A percentile compares a stretch with the other conserved stretches of the same genome.
Conservation (phyloP, 2,797 vertebrate genomes). For the Glossophaga mutica region DNA sequence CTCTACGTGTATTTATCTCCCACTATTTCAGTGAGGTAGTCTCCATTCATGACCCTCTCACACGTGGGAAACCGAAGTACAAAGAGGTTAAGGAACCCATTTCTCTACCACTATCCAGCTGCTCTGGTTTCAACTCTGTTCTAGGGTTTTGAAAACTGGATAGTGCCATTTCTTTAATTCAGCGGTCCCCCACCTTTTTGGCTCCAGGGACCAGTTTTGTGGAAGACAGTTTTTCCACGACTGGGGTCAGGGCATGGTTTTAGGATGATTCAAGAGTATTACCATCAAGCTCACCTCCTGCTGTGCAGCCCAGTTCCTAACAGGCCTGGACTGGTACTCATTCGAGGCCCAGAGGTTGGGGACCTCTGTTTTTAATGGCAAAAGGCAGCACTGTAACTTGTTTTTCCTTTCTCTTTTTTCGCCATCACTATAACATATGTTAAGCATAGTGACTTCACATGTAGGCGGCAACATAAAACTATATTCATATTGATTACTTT, state of each 20-base stretch:
- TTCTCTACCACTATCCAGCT: background rate
- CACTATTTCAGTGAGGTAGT: background rate
- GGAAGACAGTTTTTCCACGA: too few species aligned
- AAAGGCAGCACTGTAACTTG: background rate
- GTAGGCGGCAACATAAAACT: background rate
- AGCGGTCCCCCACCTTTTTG: too few species aligned
- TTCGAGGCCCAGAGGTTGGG: too few species aligned
- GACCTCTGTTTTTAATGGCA: background rate
- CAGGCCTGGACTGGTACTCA: too few species aligned
- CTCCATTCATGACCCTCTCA: background rate
- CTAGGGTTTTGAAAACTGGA: background rate
- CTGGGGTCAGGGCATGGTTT: too few species aligned
- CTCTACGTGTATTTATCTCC: accelerated
- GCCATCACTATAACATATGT: accelerated
- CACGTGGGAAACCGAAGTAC: accelerated
- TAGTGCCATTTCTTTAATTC: background rate
- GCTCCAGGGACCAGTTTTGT: too few species aligned
- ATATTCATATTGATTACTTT: background rate
- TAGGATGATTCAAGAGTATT: too few species aligned
- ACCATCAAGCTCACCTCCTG: too few species aligned
- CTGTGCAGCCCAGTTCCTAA: too few species aligned
- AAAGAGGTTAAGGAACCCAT: background rate
- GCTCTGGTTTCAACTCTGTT: background rate
- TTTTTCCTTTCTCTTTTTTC: background rate
- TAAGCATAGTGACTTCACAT: background rate